Conservation (phyloP, 2,888 invertebrate genomes). For the Ennomos erosarius region DNA sequence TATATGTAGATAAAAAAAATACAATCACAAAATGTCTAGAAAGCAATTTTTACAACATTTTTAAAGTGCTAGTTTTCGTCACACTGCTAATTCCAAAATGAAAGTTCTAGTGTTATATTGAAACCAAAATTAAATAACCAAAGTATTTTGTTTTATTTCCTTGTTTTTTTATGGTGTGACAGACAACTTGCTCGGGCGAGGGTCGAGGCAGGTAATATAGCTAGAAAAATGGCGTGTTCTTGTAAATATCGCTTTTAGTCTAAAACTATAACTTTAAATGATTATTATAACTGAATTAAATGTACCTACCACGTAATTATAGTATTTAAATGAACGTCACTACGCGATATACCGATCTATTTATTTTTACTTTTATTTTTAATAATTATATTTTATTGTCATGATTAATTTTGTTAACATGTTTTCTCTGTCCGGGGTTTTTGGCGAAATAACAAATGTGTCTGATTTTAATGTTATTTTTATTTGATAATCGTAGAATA, state of each 20-base stretch:
- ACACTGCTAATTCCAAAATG: constrained; percentile 4
- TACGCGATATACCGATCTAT: constrained; percentile 37
- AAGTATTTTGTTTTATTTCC: constrained; percentile 6
- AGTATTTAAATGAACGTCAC: constrained; percentile 41
- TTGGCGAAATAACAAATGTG: no score
- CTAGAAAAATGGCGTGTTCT: constrained; percentile 71
- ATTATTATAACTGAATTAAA: constrained; percentile 55
- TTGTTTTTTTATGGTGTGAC: constrained; percentile 15
- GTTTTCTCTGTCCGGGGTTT: constrained; percentile 1
- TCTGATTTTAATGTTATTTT: no score
- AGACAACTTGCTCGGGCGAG: constrained; percentile 37
- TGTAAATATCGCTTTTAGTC: constrained; percentile 81
- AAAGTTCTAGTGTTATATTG: not conserved
- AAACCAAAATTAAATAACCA: constrained; percentile 13
- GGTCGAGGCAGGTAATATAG: constrained; percentile 68
- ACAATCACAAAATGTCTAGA: no score
- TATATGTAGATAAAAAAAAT: no score
- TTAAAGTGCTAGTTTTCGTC: not conserved
- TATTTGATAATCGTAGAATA: no score
- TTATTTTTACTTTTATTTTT: constrained; percentile 38
- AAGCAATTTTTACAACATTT: no score
- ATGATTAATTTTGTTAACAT: constrained; percentile 24
- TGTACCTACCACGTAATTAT: constrained; percentile 42
- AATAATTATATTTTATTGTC: constrained; percentile 28
- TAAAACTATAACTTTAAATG: constrained; percentile 52